Evolutionary conservation across 2,888 invertebrate species (phyloP).

Genomic region (Orthosia gracilis): DNA sequence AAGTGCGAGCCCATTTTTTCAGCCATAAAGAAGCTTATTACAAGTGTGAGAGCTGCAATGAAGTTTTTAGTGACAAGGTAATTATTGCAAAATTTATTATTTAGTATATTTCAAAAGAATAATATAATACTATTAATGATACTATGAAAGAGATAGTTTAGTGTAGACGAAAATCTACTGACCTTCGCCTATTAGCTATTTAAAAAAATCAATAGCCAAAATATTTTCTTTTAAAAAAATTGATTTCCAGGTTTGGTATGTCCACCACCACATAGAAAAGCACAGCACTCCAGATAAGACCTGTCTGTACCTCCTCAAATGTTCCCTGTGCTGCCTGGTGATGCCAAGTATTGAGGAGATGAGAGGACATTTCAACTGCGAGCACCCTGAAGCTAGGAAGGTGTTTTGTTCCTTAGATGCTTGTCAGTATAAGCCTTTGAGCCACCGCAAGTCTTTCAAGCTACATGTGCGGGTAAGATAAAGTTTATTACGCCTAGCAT

Average conservation of each 20-base stretch:
- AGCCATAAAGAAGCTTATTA: conserved; percentile 83
- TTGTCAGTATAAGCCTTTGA: conserved; percentile 85
- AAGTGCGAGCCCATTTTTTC: conserved; percentile 80
- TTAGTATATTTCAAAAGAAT: neutral
- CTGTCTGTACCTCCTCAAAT: conserved; percentile 80
- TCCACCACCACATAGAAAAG: conserved; percentile 81
- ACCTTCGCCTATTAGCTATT: neutral
- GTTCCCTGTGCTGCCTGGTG: conserved; percentile 82
- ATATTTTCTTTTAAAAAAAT: neutral
- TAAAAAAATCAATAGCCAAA: neutral
- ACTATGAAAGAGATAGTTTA: neutral
- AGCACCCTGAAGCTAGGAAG: conserved; percentile 84
- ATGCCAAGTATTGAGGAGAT: conserved; percentile 79
- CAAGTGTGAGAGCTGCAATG: conserved; percentile 82
- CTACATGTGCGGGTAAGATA: conserved; percentile 84
- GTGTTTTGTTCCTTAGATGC: conserved; percentile 83
- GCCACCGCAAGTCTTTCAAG: conserved; percentile 85
- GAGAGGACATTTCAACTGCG: conserved; percentile 80
- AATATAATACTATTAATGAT: neutral
- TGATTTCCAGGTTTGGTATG: conserved; percentile 82
- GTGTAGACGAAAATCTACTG: neutral
- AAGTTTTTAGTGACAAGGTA: conserved; percentile 88
- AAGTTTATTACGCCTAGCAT: neutral
- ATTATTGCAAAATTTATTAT: neutral
- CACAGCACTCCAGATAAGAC: conserved; percentile 71